A percentile compares a stretch with the other conserved stretches of the same genome.
Evolutionary conservation across 1,140 invertebrate genomes (phyloP).

Genomic region (Bombus sibiricus): DNA sequence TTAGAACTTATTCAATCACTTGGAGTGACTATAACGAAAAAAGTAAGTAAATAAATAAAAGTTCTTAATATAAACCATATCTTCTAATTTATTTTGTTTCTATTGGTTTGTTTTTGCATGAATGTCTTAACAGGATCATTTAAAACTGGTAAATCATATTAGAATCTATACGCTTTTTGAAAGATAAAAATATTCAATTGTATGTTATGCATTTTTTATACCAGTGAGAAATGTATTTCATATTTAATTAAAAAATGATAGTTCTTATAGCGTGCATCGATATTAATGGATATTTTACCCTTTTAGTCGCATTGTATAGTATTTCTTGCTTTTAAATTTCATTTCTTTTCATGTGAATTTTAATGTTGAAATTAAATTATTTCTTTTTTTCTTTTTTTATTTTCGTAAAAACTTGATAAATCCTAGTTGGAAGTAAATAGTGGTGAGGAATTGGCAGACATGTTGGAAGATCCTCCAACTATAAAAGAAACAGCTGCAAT

Average conservation of each 20-base stretch:
- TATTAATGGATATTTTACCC: conserved; percentile 3
- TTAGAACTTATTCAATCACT: conserved; percentile 90
- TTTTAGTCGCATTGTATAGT: background rate
- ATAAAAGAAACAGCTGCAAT: conserved; percentile 76
- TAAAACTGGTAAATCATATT: conserved; percentile 11
- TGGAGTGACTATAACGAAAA: conserved; percentile 90
- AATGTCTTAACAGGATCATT: conserved; percentile 11
- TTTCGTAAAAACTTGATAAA: conserved; percentile 54
- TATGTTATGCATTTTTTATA: background rate
- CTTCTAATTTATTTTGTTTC: conserved; percentile 9
- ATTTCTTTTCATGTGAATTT: background rate
- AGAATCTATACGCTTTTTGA: conserved; percentile 4
- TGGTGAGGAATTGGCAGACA: conserved; percentile 79
- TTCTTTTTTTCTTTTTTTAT: conserved; percentile 55
- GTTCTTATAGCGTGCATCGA: background rate
- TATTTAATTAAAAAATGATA: background rate
- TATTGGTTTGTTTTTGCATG: conserved; percentile 20
- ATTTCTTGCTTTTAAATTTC: conserved; percentile 8
- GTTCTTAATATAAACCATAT: background rate
- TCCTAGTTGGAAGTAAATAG: conserved; percentile 80
- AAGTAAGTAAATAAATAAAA: conserved; percentile 85
- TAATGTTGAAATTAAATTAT: conserved; percentile 35
- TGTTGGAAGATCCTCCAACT: conserved; percentile 79
- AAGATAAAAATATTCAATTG: background rate
- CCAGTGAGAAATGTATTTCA: background rate